Evolutionary conservation across 2,113 vertebrate genomes (phyloP).

Genomic region (Columbina picui): DNA sequence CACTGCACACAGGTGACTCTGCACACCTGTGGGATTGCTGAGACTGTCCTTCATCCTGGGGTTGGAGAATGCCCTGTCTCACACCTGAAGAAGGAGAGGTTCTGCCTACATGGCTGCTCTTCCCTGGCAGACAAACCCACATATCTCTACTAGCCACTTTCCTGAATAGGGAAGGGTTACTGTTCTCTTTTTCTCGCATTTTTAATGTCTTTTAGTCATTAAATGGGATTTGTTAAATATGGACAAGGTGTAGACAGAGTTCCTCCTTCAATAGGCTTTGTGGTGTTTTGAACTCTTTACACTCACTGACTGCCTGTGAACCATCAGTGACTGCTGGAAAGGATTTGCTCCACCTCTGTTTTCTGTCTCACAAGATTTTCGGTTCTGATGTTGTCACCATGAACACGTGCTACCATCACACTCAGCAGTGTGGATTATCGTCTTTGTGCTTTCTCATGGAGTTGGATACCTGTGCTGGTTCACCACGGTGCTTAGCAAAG

Average conservation of each 20-base stretch:
- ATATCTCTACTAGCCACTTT: background rate
- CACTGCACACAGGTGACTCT: rapidly evolving
- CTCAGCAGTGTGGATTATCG: background rate
- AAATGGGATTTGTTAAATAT: background rate
- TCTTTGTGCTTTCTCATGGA: background rate
- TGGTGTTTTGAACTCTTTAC: background rate
- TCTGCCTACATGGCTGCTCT: background rate
- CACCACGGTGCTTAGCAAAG: background rate
- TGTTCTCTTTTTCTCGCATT: background rate
- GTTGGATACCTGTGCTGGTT: background rate
- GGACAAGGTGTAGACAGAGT: background rate
- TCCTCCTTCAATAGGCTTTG: background rate
- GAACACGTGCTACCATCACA: background rate
- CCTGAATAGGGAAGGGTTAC: background rate
- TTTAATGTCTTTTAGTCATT: background rate
- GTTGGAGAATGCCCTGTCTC: background rate
- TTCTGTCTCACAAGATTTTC: background rate
- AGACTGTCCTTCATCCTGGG: background rate
- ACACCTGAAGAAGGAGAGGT: background rate
- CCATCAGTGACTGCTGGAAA: background rate
- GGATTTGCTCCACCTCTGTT: background rate
- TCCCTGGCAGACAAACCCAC: background rate
- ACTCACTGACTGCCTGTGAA: background rate
- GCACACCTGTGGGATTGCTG: rapidly evolving
- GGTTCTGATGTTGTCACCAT: background rate